Percentiles rank a stretch among this genome's conserved stretches.
phyloP scores from a whole-genome alignment of 2,797 vertebrate species.

The Eulemur rubriventer region DNA sequence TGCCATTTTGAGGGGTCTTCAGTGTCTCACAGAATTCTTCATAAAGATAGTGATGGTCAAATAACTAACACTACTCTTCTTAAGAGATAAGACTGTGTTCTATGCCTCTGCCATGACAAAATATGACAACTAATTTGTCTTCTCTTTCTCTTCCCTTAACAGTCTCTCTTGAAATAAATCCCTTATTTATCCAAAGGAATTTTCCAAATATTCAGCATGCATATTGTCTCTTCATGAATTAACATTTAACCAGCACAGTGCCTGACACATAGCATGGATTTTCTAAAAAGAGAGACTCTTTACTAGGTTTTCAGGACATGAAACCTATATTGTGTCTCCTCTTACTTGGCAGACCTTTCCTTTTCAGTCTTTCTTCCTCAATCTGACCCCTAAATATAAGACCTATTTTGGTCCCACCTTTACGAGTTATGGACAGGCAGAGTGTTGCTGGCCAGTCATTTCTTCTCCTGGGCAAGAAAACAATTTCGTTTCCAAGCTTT shows the following conservation, averaged over 20 bases:
- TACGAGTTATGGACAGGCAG: neutral
- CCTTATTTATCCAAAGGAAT: neutral
- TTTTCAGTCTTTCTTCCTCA: neutral
- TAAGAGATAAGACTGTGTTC: neutral
- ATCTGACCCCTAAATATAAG: neutral
- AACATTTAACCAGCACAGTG: neutral
- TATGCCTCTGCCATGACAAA: neutral
- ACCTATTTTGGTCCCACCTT: neutral
- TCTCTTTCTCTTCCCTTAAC: neutral
- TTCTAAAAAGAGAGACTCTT: neutral
- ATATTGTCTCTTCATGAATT: neutral
- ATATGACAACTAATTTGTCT: neutral
- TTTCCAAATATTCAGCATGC: neutral
- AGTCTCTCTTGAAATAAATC: neutral
- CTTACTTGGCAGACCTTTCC: neutral
- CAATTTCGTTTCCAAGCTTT: neutral
- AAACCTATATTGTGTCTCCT: neutral
- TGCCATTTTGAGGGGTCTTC: neutral
- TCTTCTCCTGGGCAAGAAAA: neutral
- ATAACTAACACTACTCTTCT: neutral
- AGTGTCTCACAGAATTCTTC: neutral
- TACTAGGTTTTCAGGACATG: neutral
- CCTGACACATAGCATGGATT: neutral
- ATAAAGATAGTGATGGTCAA: neutral
- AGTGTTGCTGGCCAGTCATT: neutral